Evolutionary conservation across 2,797 vertebrate species (phyloP), one percentile per base, ranked within the genome.

Genomic region (Urocyon cinereoargenteus): DNA sequence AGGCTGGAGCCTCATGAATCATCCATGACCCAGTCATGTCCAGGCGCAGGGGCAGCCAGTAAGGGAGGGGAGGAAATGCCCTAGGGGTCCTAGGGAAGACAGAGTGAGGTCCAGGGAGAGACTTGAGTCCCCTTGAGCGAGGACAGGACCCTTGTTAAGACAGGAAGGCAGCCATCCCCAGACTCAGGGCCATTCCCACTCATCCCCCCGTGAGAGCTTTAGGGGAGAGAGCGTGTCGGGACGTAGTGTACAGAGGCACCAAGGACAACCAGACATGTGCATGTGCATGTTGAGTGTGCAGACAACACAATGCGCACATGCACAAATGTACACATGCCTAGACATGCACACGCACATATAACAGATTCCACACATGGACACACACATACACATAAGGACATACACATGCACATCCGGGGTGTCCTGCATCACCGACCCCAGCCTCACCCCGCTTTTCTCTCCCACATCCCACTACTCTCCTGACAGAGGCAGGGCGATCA

Each of bases 31-130:
- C 6, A 5, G 22, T 40, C 36, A 4, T 11, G 8, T 34, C 55
- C n/a, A 59, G 53, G 73, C 36, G 28, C 19, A 7, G 16, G 19
- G 19, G 53, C 11, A 31, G 11, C 3, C 51, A 51, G 34, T 22
- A 51, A 15, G 14, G 51, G 55, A 16, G 55, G 24, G 14, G 24
- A 73, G 22, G 4, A 8, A 6, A 26, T 83, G 55, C 2, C n/a
- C 45, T 1, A 5, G 24, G 1, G 24, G 31, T 4, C 0, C 18
- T 1, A 16, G 31, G 55, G 55, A 34, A 1, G 9, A 21, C 4
- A 6, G 5, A 26, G 64, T 31, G 45, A 36, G 22, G 31, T 26
- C n/a, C 55, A 28, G 13, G 14, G n/a, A 11, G 26, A 79, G 26
- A 9, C 18, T 28, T 0, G 2, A 26, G 49, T 40, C 61, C 21